Percentiles rank a stretch among this genome's conserved stretches.
phyloP scores from a whole-genome alignment of 2,113 vertebrate species.

The Heptranchias perlo region DNA sequence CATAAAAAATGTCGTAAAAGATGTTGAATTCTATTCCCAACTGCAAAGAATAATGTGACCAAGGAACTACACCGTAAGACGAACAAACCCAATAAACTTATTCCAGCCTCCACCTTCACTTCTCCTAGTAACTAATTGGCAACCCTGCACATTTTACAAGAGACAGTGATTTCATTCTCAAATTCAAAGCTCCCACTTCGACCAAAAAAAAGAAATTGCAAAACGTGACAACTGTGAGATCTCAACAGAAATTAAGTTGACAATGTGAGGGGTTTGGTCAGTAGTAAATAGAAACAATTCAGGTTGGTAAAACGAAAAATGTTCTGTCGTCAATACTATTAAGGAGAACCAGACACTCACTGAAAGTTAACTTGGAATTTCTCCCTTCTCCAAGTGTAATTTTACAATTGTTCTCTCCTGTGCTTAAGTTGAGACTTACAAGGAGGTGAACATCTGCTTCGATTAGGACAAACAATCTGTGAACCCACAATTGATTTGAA shows the following conservation, averaged over 20 bases:
- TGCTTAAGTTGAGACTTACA: not conserved
- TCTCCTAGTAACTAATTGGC: not conserved
- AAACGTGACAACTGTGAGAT: not conserved
- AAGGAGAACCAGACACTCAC: not conserved
- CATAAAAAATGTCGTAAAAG: not conserved
- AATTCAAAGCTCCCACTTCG: not conserved
- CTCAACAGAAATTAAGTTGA: too few relatives aligned
- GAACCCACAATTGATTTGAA: not conserved
- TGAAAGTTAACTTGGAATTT: not conserved
- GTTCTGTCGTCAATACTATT: not conserved
- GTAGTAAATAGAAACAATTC: too few relatives aligned
- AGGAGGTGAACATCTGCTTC: not conserved
- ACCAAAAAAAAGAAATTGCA: not conserved
- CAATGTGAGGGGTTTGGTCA: too few relatives aligned
- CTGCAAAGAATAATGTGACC: not conserved
- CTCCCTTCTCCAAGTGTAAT: not conserved
- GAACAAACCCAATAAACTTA: not conserved
- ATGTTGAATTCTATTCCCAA: not conserved
- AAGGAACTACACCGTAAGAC: not conserved
- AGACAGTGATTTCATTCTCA: not conserved
- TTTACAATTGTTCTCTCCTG: not conserved
- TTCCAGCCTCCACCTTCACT: not conserved
- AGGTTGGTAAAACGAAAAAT: not conserved
- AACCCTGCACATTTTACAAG: not conserved
- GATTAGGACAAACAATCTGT: not conserved